Conservation (phyloP, 2,797 vertebrate genomes). For the Thalassophryne amazonica region DNA sequence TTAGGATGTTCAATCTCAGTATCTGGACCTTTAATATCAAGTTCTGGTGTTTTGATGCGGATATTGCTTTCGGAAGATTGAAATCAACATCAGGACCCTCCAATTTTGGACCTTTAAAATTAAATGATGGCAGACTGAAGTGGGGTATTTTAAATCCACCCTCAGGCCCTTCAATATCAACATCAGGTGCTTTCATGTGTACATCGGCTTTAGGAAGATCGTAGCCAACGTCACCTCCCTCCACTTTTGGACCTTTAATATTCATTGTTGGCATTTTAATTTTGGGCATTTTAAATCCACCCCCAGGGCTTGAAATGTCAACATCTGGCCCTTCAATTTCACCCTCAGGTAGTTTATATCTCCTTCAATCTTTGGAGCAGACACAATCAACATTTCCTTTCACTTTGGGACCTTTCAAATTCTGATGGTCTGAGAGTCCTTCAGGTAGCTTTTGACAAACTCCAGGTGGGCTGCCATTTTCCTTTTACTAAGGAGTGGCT, state of each 20-base stretch:
- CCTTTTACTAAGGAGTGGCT: too few species aligned
- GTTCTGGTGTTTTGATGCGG: neutral
- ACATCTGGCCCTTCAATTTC: slow-evolving; percentile 5
- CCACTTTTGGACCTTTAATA: slow-evolving; percentile 1
- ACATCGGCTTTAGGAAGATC: too few species aligned
- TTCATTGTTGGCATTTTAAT: slow-evolving; percentile 24
- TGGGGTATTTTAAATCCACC: slow-evolving; percentile 14
- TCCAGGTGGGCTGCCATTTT: too few species aligned
- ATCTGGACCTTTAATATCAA: slow-evolving; percentile 14
- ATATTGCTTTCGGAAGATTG: neutral
- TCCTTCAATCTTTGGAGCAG: slow-evolving; percentile 27
- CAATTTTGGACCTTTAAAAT: neutral
- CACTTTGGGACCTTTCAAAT: slow-evolving; percentile 54
- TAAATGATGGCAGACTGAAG: too few species aligned
- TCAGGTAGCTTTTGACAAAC: too few species aligned
- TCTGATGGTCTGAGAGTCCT: too few species aligned
- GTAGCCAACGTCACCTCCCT: slow-evolving; percentile 15
- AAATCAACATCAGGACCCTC: slow-evolving; percentile 12
- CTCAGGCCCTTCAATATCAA: neutral
- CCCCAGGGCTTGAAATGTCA: slow-evolving; percentile 20
- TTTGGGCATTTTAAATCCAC: too few species aligned
- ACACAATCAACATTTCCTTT: slow-evolving; percentile 50
- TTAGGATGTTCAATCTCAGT: neutral
- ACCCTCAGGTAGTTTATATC: slow-evolving; percentile 4
- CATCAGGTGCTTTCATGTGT: neutral